Conservation (phyloP, 2,888 invertebrate genomes). For the Phalera bucephala region DNA sequence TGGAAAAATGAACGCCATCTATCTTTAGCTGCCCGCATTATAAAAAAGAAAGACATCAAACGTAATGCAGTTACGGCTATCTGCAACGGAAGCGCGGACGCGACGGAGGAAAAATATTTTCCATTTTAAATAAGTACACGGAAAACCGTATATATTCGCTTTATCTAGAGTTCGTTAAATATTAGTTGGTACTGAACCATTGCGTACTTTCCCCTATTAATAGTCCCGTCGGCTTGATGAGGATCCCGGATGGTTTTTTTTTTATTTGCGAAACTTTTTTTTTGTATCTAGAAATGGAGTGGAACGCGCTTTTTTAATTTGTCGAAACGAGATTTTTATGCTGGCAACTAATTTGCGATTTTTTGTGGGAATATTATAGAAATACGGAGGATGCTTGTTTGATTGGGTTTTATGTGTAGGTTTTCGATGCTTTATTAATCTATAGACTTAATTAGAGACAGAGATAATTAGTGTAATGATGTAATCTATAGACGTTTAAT, state of each 20-base stretch:
- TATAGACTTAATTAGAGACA: too few relatives aligned
- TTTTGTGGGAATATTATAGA: constrained; percentile 24
- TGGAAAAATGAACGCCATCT: constrained; percentile 33
- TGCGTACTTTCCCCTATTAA: constrained; percentile 67
- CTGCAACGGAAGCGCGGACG: constrained; percentile 43
- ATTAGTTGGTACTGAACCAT: constrained; percentile 66
- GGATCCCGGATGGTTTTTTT: constrained; percentile 31
- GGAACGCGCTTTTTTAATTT: constrained; percentile 53
- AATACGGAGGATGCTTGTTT: constrained; percentile 18
- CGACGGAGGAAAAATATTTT: constrained; percentile 75
- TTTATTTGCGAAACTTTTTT: constrained; percentile 45
- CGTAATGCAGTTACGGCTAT: constrained; percentile 42
- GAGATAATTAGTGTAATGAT: too few relatives aligned
- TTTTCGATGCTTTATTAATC: too few relatives aligned
- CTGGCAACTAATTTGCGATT: constrained; percentile 4
- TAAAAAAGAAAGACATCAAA: constrained; percentile 40
- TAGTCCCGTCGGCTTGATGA: constrained; percentile 55
- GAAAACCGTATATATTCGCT: constrained; percentile 73
- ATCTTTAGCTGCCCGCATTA: constrained; percentile 35
- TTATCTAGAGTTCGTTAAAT: constrained; percentile 78
- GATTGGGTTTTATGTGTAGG: constrained; percentile 24
- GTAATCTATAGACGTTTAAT: too few relatives aligned
- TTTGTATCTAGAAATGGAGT: constrained; percentile 53
- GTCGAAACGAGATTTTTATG: constrained; percentile 21
- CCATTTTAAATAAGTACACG: constrained; percentile 72